These are phyloP conservation scores for Glossophaga mutica DNA, from an alignment of 2,797 vertebrate genomes.

Conservation along the genomic window DNA sequence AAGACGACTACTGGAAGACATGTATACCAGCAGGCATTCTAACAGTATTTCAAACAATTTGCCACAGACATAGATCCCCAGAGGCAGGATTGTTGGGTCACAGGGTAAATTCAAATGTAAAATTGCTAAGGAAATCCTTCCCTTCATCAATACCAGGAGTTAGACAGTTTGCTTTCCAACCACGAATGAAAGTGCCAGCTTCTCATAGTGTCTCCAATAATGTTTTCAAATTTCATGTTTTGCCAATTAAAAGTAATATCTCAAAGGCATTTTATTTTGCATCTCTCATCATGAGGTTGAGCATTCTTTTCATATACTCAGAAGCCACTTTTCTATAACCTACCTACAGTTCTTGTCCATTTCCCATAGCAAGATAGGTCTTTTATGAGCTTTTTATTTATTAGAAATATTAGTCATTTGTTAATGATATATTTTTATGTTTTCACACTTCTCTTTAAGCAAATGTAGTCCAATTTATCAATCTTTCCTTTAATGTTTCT, in stretches of 20 bases:
- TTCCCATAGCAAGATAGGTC: neutral
- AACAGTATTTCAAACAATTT: neutral
- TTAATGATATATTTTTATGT: neutral
- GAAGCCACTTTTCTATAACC: neutral
- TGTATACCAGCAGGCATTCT: neutral
- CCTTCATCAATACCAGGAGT: neutral
- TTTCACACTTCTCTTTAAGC: neutral
- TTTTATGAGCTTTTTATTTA: neutral
- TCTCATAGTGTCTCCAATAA: neutral
- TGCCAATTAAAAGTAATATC: neutral
- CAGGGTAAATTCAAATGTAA: neutral
- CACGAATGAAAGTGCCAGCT: neutral
- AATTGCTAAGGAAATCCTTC: neutral
- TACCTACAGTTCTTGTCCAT: neutral
- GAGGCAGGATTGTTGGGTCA: neutral
- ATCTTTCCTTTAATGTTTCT: neutral
- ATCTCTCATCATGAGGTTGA: neutral
- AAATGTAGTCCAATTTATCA: neutral
- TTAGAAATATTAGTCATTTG: neutral
- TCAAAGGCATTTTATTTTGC: neutral
- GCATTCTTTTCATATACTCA: neutral
- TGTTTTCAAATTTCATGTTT: neutral
- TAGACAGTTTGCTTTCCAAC: neutral
- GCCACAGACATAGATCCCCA: neutral
- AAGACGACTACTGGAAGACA: neutral